Conservation (phyloP, 2,113 vertebrate species). For the Chionomys nivalis region DNA sequence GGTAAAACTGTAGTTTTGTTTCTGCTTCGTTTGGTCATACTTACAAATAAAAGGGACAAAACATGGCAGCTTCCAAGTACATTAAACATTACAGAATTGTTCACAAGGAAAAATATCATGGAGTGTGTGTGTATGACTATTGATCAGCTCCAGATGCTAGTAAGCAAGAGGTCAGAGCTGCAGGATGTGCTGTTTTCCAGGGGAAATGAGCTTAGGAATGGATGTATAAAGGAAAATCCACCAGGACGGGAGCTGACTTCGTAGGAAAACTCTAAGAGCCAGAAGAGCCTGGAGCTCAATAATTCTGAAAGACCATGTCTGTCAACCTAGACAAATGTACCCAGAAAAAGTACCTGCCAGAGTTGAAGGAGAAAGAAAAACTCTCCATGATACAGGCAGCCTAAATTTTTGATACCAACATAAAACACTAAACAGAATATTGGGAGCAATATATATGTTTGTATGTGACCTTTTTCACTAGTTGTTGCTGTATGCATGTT, state of each 20-base stretch:
- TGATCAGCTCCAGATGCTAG: background rate
- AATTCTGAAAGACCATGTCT: background rate
- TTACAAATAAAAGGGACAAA: background rate
- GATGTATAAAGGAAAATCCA: background rate
- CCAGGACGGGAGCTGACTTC: background rate
- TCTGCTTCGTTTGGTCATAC: background rate
- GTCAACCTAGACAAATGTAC: background rate
- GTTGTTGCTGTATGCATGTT: background rate
- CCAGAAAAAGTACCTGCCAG: background rate
- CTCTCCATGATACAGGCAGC: background rate
- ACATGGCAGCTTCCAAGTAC: background rate
- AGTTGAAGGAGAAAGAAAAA: background rate
- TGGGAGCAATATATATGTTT: background rate
- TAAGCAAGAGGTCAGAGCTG: background rate
- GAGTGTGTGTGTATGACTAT: background rate
- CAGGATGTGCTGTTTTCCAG: background rate
- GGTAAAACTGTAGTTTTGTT: constrained; percentile 30
- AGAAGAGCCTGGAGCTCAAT: background rate
- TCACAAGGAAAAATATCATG: background rate
- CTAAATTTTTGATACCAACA: background rate
- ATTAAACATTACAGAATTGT: background rate
- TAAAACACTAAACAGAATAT: background rate
- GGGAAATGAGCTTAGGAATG: background rate
- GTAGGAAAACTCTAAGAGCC: background rate
- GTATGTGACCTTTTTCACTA: background rate